Conservation (phyloP, 2,797 vertebrate species). For the Dallia pectoralis region DNA sequence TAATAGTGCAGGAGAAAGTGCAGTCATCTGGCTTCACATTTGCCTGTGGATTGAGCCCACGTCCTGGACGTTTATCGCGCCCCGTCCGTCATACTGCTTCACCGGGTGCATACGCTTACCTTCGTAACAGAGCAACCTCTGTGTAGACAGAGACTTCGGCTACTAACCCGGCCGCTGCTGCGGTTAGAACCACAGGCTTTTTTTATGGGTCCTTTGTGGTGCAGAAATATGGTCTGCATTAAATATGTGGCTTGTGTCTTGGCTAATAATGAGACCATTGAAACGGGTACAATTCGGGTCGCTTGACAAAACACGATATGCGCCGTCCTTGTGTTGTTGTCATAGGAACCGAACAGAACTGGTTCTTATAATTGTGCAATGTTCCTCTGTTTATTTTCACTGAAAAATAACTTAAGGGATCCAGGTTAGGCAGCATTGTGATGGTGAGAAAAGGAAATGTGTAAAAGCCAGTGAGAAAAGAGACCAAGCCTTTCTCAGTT, state of each 20-base stretch:
- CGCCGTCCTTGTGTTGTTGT: constrained; percentile 49
- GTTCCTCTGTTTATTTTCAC: constrained; percentile 63
- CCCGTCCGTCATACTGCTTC: neutral
- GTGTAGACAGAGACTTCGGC: constrained; percentile 24
- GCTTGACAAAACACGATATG: constrained; percentile 63
- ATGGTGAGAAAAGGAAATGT: neutral
- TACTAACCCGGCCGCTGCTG: constrained; percentile 21
- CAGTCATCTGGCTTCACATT: neutral
- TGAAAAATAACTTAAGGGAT: constrained; percentile 56
- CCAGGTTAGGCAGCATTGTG: constrained; percentile 26
- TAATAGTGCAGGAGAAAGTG: neutral
- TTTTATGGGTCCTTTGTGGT: constrained; percentile 69
- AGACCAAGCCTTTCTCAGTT: neutral
- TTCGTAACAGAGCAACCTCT: constrained; percentile 41
- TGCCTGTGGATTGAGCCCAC: neutral
- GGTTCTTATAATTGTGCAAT: constrained; percentile 37
- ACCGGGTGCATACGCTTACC: constrained; percentile 3
- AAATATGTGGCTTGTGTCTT: constrained; percentile 43
- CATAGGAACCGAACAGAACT: constrained; percentile 43
- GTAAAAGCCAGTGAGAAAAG: neutral
- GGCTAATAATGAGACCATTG: constrained; percentile 68
- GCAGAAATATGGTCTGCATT: constrained; percentile 54
- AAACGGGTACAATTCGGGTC: constrained; percentile 57
- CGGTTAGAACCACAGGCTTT: constrained; percentile 56
- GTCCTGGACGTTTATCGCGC: neutral